Base-by-base conservation (phyloP, 2,113 vertebrate species). In the Centrocercus urophasianus region DNA sequence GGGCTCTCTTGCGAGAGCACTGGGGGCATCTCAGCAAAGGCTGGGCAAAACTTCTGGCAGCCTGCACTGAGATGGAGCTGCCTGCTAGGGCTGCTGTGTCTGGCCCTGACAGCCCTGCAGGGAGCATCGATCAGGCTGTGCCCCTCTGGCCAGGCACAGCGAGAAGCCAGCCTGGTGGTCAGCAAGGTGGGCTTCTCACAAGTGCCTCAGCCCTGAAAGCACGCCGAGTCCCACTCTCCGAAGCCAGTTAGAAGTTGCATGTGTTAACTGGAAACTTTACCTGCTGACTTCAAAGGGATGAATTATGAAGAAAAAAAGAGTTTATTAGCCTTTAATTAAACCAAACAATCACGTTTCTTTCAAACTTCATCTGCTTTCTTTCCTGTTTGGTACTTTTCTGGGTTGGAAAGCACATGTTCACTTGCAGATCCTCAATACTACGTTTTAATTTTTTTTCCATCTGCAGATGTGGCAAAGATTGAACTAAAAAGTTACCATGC, bases 41-140 rank as follows among this genome's bases (percentile, higher is more conserved):
- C 32, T 56, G 67, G 32, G 42, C 34, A 10, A 56, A 77, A 34
- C 12, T n/a, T 82, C 19, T 63, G 2, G 2, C 21, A 5, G 47
- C 16, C 1, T 14, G 67, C 30, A 24, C 66, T 36, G 20, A 67
- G 50, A 48, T 54, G 59, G 38, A 65, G 14, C 15, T 40, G 60
- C 38, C 34, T 67, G 7, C 67, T 88, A 56, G 28, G 6, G 56
- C 38, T 20, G 47, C 28, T 6, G 5, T 64, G 30, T 21, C 32
- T 34, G 48, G 30, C 6, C 63, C 7, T 64, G 6, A 0, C 11
- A 25, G 21, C 11, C 48, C 40, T 63, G 48, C 0, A 4, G 14
- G 0, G 63, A 32, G 45, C 2, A 2, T 63, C 50, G 47, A 2
- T 63, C 54, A 57, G 34, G 42, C 38, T n/a, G 1, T 67, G 80